phyloP scores from a whole-genome alignment of 1,140 invertebrate genomes.

The Heliconius himera region DNA sequence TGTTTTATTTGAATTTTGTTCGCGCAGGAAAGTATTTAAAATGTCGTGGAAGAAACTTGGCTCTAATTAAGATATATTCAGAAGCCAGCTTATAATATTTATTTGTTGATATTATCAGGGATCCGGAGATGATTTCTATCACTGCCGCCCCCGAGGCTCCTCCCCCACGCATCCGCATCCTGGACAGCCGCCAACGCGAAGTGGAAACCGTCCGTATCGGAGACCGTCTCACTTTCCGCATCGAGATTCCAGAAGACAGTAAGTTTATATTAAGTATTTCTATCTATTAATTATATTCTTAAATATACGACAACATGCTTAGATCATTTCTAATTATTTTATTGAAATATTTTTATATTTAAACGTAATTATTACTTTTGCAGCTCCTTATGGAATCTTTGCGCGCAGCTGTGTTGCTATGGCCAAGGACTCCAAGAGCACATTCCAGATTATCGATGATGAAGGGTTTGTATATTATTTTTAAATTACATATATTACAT shows the following conservation, averaged over 20 bases:
- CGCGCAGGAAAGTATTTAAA: neutral
- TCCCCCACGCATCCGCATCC: constrained; percentile 94
- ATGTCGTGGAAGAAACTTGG: neutral
- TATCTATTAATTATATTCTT: neutral
- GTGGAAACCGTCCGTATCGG: constrained; percentile 97
- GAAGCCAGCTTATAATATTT: neutral
- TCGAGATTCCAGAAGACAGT: constrained; percentile 98
- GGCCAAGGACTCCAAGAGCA: constrained; percentile 97
- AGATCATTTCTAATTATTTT: neutral
- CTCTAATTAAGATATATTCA: neutral
- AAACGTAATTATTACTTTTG: constrained; percentile 49
- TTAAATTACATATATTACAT: neutral
- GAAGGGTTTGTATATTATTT: constrained; percentile 86
- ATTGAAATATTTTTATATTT: too few relatives aligned
- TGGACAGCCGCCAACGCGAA: constrained; percentile 91
- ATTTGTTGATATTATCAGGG: constrained; percentile 79
- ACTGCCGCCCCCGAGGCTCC: constrained; percentile 97
- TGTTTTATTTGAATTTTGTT: neutral
- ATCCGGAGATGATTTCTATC: constrained; percentile 97
- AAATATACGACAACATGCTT: neutral
- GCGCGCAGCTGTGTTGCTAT: constrained; percentile 97
- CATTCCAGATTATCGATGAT: constrained; percentile 97
- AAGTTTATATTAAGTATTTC: constrained; percentile 74
- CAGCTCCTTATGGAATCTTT: constrained; percentile 97
- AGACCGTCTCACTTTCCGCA: constrained; percentile 96